phyloP scores from a whole-genome alignment of 2,113 vertebrate genomes.

The Pomatostomus ruficeps region DNA sequence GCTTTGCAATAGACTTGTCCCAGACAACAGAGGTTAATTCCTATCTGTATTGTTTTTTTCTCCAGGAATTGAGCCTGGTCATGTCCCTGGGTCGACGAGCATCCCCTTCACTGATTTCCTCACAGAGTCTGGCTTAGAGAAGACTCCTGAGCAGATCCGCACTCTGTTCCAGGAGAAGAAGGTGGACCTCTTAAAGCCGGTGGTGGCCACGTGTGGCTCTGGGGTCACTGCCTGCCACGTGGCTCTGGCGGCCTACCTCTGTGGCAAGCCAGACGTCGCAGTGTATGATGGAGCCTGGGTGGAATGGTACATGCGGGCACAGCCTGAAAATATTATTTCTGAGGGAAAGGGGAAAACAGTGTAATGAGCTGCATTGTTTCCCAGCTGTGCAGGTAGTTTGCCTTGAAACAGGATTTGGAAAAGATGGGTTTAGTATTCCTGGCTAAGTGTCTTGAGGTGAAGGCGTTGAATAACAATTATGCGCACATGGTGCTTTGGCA shows the following conservation, averaged over 20 bases:
- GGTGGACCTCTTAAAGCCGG: constrained; percentile 77
- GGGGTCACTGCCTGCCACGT: constrained; percentile 91
- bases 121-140: constrained; percentile 79
- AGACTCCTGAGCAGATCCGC: constrained; percentile 74
- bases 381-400: not conserved
- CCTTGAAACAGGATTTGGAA: constrained; percentile 29
- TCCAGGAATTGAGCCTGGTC: constrained; percentile 86
- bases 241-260: constrained; percentile 83
- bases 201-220: constrained; percentile 87
- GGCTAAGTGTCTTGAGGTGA: not conserved
- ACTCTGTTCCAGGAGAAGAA: constrained; percentile 79
- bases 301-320: constrained; percentile 88
- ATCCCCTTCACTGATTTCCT: constrained; percentile 88
- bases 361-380: constrained; percentile 31
- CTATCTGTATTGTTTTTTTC: not conserved
- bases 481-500: not conserved
- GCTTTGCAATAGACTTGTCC: not conserved
- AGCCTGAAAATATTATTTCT: constrained; percentile 82
- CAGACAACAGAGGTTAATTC: not conserved
- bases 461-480: not conserved
- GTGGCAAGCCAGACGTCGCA: constrained; percentile 79
- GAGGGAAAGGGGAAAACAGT: constrained; percentile 79
- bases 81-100: constrained; percentile 82
- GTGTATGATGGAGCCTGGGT: constrained; percentile 91
- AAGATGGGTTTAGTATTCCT: not conserved